These are phyloP conservation scores for Pangasius macronema DNA, from an alignment of 2,797 vertebrate genomes.

Conservation along the genomic window DNA sequence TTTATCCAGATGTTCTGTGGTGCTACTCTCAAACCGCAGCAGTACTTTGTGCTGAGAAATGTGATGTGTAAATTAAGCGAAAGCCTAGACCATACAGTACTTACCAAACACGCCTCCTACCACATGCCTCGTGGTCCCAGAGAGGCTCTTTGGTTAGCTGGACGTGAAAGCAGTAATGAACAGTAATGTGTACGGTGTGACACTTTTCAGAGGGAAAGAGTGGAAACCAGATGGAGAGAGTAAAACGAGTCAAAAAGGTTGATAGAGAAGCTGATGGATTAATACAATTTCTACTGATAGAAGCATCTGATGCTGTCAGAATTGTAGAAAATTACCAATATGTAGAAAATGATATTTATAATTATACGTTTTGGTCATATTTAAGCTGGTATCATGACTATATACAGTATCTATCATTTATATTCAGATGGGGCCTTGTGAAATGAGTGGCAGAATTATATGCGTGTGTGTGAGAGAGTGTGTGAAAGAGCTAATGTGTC, in stretches of 20 bases:
- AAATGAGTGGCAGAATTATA: not conserved
- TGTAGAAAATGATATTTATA: not conserved
- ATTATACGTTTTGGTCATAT: too few species aligned
- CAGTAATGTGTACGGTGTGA: slow-evolving; percentile 46
- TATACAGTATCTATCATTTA: not conserved
- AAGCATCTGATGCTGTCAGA: slow-evolving; percentile 29
- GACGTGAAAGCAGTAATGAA: slow-evolving; percentile 43
- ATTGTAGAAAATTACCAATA: too few species aligned
- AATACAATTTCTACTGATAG: slow-evolving; percentile 43
- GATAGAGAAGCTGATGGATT: slow-evolving; percentile 30
- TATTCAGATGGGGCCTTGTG: not conserved
- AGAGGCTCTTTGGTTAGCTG: slow-evolving; percentile 47
- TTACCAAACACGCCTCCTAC: not conserved
- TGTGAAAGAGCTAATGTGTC: slow-evolving; percentile 9
- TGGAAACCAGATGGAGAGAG: slow-evolving; percentile 39
- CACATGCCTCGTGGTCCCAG: slow-evolving; percentile 32
- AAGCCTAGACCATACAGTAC: not conserved
- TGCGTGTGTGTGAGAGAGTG: not conserved
- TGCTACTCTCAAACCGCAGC: not conserved
- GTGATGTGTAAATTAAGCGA: slow-evolving; percentile 26
- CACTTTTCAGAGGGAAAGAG: slow-evolving; percentile 33
- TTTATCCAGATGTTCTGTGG: not conserved
- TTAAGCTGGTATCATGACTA: too few species aligned
- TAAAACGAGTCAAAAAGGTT: slow-evolving; percentile 40
- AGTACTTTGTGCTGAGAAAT: slow-evolving; percentile 7